A percentile compares a stretch with the other conserved stretches of the same genome.
Evolutionary conservation across 2,888 invertebrate species (phyloP).

Genomic region (Epinotia bilunana): DNA sequence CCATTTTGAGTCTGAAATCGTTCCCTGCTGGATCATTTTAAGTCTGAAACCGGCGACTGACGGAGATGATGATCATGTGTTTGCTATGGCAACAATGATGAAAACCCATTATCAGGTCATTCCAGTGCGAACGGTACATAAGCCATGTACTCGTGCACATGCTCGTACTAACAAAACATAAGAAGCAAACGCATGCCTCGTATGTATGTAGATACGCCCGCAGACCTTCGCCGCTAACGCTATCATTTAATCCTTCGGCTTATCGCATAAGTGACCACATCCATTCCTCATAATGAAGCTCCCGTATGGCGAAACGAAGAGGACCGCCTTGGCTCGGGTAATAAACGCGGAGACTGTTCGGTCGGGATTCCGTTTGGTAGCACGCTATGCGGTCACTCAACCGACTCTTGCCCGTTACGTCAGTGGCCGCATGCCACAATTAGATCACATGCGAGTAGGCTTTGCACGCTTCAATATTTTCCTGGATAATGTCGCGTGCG

Average conservation of each 20-base stretch:
- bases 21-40: too few species aligned
- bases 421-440: constrained; percentile 77
- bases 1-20: too few species aligned
- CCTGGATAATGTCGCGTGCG: constrained; percentile 29
- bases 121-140: too few species aligned
- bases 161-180: too few species aligned
- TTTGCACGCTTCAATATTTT: constrained; percentile 39
- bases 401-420: constrained; percentile 79
- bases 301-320: constrained; percentile 62
- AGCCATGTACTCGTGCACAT: too few species aligned
- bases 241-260: constrained; percentile 60
- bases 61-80: too few species aligned
- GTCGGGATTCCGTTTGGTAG: constrained; percentile 70
- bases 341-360: constrained; percentile 64
- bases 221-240: constrained; percentile 50
- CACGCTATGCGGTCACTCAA: constrained; percentile 80
- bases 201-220: not conserved
- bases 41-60: too few species aligned
- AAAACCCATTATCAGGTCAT: too few species aligned
- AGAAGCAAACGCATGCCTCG: not conserved
- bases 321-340: constrained; percentile 56
- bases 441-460: constrained; percentile 74
- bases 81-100: too few species aligned
- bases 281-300: constrained; percentile 55
- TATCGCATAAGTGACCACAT: constrained; percentile 49